These are phyloP conservation scores for Anolis apletophallus DNA, from an alignment of 2,797 vertebrate genomes.

Conservation along the genomic window DNA sequence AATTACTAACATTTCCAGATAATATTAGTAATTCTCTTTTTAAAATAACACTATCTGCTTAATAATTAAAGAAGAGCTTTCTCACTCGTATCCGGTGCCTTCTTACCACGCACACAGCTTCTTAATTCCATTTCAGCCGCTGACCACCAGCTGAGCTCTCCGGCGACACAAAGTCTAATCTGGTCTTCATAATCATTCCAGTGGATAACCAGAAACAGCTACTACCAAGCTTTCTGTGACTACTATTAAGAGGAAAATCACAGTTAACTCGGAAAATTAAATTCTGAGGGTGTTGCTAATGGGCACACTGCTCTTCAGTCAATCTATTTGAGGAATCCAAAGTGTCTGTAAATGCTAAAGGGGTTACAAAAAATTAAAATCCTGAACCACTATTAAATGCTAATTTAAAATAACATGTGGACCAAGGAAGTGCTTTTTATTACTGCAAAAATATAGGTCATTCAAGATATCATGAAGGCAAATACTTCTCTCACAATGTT, in stretches of 20 bases:
- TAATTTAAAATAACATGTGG: neutral
- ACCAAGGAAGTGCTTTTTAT: neutral
- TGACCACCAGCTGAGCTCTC: constrained; percentile 17
- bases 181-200: constrained; percentile 1
- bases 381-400: neutral
- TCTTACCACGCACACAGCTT: neutral
- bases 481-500: neutral
- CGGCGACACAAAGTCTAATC: constrained; percentile 23
- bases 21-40: neutral
- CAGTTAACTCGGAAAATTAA: neutral
- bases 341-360: neutral
- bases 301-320: neutral
- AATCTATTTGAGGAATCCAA: neutral
- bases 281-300: constrained; percentile 6
- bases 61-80: neutral
- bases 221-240: neutral
- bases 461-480: neutral
- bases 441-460: neutral
- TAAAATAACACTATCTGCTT: neutral
- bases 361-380: neutral
- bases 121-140: neutral
- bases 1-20: neutral
- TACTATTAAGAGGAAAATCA: constrained; percentile 7
- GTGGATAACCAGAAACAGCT: constrained; percentile 17
- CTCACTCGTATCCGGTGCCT: neutral